A percentile compares a stretch with the other conserved stretches of the same genome.
phyloP scores from a whole-genome alignment of 2,797 vertebrate genomes.

The Microhierax caerulescens region DNA sequence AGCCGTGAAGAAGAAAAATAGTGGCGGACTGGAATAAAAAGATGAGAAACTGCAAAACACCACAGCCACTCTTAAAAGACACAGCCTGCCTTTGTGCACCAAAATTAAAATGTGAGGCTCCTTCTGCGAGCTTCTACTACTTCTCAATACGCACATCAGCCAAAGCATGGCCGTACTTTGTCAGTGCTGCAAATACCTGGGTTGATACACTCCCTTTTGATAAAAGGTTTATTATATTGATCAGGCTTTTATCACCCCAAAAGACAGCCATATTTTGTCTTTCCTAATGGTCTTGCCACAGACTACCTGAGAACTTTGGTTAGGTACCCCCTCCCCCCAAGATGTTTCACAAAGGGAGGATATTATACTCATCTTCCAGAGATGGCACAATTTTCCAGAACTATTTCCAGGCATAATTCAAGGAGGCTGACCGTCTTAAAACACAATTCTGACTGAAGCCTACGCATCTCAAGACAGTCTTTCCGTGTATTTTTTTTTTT shows the following conservation, averaged over 20 bases:
- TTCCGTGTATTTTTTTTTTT: background rate
- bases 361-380: background rate
- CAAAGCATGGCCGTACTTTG: background rate
- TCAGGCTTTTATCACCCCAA: background rate
- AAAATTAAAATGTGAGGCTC: background rate
- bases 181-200: background rate
- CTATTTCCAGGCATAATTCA: background rate
- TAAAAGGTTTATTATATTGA: background rate
- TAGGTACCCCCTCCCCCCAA: background rate
- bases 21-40: background rate
- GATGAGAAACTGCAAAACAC: background rate
- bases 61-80: background rate
- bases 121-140: background rate
- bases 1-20: rapidly evolving
- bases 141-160: background rate
- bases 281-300: background rate
- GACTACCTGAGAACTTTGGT: background rate
- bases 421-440: background rate
- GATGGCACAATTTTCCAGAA: background rate
- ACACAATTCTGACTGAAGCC: background rate
- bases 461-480: background rate
- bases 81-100: background rate
- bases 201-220: background rate
- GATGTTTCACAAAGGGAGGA: background rate
- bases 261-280: background rate